Base-by-base conservation (phyloP, 64 coral and sea anemone species). In the Actinia equina region DNA sequence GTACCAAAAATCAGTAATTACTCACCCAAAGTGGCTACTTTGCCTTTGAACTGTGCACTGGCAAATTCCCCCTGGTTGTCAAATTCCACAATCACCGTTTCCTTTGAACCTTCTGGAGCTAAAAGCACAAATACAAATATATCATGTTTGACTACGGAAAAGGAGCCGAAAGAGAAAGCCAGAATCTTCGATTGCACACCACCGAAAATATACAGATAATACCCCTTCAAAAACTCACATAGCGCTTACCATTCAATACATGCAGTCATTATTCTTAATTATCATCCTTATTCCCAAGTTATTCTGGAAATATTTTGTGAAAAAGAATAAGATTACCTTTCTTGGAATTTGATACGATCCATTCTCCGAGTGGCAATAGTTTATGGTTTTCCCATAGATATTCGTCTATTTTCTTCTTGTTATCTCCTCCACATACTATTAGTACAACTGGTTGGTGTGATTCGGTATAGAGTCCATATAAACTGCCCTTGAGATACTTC, bases 391-490 rank as follows among this genome's bases (percentile, higher is more conserved):
- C 27, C 17, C 7, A 9, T 44, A 81, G 5, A 20, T 81, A 81
- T 10, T 49, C 41, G 3, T 81, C 17, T 2, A 49, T 20, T 17
- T 81, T 44, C 43, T 74, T 63, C 46, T 4, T 49, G 7, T 77
- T 63, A 12, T 9, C 17, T 37, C 20, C 56, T 5, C 64, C 67
- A 45, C 51, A 85, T n/a, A 91, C 41, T 51, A 95, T 42, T 18
- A 91, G 89, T 60, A 95, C 62, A 13, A 95, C 89, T 12, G 94
- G 89, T 37, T 95, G 89, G n/a, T 63, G 78, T 7, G 87, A 88
- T 17, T 85, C 86, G 30, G 94, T 95, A 82, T 89, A 95, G 70
- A 95, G 70, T 52, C 94, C 94, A 19, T 92, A 92, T 18, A 95
- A 25, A 56, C 85, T 61, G 22, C 94, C 94, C 22, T 37, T 25